Evolutionary conservation across 2,888 invertebrate genomes (phyloP).

Genomic region (Tiliacea citrago): DNA sequence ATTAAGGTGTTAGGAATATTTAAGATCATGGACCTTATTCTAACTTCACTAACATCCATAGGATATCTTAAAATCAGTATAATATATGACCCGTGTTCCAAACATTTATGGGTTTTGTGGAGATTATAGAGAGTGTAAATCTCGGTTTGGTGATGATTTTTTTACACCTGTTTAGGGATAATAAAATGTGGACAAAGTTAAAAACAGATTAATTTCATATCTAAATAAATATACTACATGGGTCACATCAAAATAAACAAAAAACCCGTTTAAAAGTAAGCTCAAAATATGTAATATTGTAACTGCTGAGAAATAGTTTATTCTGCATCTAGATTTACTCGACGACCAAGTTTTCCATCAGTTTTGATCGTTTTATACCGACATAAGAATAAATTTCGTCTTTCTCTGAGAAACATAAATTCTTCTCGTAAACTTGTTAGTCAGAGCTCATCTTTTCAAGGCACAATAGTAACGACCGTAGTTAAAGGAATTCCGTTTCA

Average conservation of each 20-base stretch:
- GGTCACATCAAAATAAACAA: not conserved
- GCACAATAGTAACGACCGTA: slow-evolving; percentile 35
- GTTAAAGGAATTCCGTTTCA: slow-evolving; percentile 18
- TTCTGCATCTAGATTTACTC: slow-evolving; percentile 35
- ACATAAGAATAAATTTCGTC: slow-evolving; percentile 53
- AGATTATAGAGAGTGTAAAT: too few species aligned
- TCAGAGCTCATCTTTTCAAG: slow-evolving; percentile 39
- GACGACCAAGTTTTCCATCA: slow-evolving; percentile 51
- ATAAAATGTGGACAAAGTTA: not conserved
- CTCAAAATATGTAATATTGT: slow-evolving; percentile 29
- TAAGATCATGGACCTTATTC: not conserved
- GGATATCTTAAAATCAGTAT: not conserved
- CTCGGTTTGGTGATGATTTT: not conserved
- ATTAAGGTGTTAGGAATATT: not conserved
- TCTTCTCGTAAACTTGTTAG: slow-evolving; percentile 50
- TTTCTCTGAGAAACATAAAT: slow-evolving; percentile 47
- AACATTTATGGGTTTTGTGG: not conserved
- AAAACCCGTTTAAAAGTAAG: not conserved
- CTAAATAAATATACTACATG: not conserved
- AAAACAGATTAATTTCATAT: slow-evolving; percentile 2
- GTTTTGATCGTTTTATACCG: slow-evolving; percentile 49
- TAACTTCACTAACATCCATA: not conserved
- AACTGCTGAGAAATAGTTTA: slow-evolving; percentile 28
- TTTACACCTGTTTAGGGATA: too few species aligned
- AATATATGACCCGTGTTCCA: too few species aligned